Evolutionary conservation across 2,113 vertebrate species (phyloP), one percentile per base, ranked within the genome.

Genomic region (Nibea coibor): DNA sequence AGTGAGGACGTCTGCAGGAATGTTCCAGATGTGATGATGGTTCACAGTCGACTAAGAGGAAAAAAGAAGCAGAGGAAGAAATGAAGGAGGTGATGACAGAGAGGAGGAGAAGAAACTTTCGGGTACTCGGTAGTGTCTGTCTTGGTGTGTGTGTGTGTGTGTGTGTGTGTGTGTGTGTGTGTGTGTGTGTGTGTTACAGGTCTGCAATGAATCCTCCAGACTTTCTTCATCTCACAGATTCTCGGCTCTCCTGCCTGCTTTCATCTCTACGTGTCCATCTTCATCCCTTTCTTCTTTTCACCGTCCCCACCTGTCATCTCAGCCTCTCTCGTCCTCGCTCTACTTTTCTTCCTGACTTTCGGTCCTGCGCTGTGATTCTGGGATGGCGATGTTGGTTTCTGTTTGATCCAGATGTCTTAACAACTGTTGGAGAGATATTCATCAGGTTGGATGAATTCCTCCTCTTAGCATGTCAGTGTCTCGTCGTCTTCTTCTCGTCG

Each of bases 21-120:
- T 0, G 65, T 51, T 86, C 80, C 88, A 71, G 78, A 86, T 89
- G 83, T 79, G 87, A 72, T 82, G 73, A 87, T 84, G 58, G 84
- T 78, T 87, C 20, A 45, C 84, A 85, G 84, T 57, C 14, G 10
- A 39, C 69, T 39, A 43, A 42, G 35, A 16, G 9, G n/a, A 45
- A 45, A 45, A 45, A 10, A 62, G 48, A 26, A 56, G 59, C 11
- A 43, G 35, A 45, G 2, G 57, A 66, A 7, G 42, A 24, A 62
- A 28, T 15, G 50, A 75, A 72, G 45, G 57, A 31, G 19, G 16
- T 22, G 51, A 48, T 51, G 35, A 31, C 4, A 39, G 35, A 39
- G 69, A 54, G 68, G 9, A 67, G 57, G 11, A 22, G 64, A 57
- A 20, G 64, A 62, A 71, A 74, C 19, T 66, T 78, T 22, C 54